Percentiles rank a stretch among this genome's conserved stretches.
Evolutionary conservation across 2,797 vertebrate species (phyloP).

Genomic region (Naso thynnoides): DNA sequence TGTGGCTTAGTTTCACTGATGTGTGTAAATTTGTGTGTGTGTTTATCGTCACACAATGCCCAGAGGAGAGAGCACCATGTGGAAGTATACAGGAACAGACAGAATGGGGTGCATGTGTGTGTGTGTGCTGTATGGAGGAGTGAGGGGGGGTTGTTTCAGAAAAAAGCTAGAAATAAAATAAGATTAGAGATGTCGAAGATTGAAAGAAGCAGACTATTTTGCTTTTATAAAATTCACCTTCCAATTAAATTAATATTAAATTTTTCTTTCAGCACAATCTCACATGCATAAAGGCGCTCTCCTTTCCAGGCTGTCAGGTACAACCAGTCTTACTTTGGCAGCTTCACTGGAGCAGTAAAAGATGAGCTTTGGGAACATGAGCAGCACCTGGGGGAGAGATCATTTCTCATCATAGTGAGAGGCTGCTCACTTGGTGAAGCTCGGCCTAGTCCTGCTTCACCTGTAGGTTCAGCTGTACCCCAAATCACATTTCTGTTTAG

Average conservation of each 20-base stretch:
- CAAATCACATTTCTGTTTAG: no score
- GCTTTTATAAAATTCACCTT: no score
- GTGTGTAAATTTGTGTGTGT: conserved; percentile 44
- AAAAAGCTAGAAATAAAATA: not conserved
- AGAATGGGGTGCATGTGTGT: conserved; percentile 65
- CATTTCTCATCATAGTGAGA: not conserved
- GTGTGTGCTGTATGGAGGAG: not conserved
- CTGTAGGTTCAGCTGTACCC: no score
- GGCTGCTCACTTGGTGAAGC: no score
- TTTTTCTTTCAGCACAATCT: no score
- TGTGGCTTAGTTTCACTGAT: conserved; percentile 57
- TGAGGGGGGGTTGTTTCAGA: not conserved
- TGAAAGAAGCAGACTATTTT: not conserved
- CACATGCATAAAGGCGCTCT: not conserved
- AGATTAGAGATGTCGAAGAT: not conserved
- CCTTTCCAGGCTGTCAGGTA: not conserved
- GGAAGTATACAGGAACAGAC: conserved; percentile 70
- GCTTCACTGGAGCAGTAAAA: not conserved
- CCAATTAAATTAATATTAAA: not conserved
- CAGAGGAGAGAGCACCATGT: conserved; percentile 58
- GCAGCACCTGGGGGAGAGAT: not conserved
- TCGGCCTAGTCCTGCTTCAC: no score
- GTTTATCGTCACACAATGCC: conserved; percentile 36
- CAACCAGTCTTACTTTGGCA: not conserved
- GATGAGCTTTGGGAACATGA: not conserved